phyloP scores from a whole-genome alignment of 2,888 invertebrate genomes.

The Melieria crassipennis region DNA sequence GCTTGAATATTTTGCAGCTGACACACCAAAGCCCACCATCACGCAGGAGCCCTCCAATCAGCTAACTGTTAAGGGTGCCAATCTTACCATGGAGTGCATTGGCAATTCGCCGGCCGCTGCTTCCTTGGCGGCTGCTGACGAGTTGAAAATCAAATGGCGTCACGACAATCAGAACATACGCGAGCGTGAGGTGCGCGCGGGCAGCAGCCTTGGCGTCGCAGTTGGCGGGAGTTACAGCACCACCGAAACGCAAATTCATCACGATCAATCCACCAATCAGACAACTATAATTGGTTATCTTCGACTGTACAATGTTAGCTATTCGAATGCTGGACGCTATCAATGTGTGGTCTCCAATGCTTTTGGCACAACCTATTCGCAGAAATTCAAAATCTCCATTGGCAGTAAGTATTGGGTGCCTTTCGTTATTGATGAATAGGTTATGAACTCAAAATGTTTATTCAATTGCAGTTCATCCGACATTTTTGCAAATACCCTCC shows the following conservation, averaged over 20 bases:
- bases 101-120: conserved; percentile 82
- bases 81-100: conserved; percentile 82
- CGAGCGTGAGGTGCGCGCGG: conserved; percentile 42
- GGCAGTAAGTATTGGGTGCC: conserved; percentile 70
- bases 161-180: conserved; percentile 79
- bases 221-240: conserved; percentile 47
- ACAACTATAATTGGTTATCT: conserved; percentile 78
- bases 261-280: conserved; percentile 65
- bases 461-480: conserved; percentile 77
- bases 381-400: conserved; percentile 86
- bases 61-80: conserved; percentile 87
- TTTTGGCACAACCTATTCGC: conserved; percentile 89
- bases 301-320: conserved; percentile 78
- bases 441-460: background rate
- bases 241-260: conserved; percentile 65
- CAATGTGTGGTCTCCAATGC: conserved; percentile 92
- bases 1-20: conserved; percentile 55
- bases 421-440: conserved; percentile 7
- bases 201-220: background rate
- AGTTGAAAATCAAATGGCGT: conserved; percentile 86
- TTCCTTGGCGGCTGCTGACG: conserved; percentile 68
- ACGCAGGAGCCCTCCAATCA: conserved; percentile 83
- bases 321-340: conserved; percentile 86
- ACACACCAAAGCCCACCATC: conserved; percentile 87
- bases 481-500: conserved; percentile 83